Evolutionary conservation across 1,140 invertebrate genomes (phyloP), one percentile per base, ranked within the genome.

Genomic region (Centruroides vittatus): DNA sequence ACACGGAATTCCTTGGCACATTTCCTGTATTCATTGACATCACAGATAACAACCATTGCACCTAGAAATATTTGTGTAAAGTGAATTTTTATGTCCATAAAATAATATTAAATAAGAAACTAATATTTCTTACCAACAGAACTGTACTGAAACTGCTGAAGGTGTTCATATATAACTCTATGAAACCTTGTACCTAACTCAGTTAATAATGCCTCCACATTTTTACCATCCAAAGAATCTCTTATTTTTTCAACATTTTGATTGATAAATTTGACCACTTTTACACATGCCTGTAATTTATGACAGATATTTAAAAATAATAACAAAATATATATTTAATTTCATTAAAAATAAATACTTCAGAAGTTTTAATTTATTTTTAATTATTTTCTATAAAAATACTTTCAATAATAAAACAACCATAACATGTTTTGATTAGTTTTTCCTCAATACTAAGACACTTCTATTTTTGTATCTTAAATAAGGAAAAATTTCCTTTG

Each of bases 21-120:
- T 72, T 84, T 91, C 46, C 93, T 79, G 73, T 85, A 84, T 73
- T 98, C 95, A 71, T 96, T 97, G 58, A 99, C 88, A 79, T 99
- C 96, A 77, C 92, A 98, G 64, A 99, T 95, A 3, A 89, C 89
- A 72, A 93, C 86, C 89, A 98, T 96, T 3, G 93, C 94, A 60
- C 93, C 87, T 87, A 50, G 13, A 59, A 55, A 65, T 41, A 41
- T 41, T 41, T 8, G 23, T 23, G 23, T 23, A 23, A 23, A 23
- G 23, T 23, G 23, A 2, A 23, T 23, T 23, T 23, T 23, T 23
- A 23, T 23, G 23, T 41, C 41, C 41, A 41, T 41, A 41, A 41
- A 41, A 41, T 23, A 23, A 23, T 41, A 41, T 41, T 8, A 41
- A 41, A 8, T 41, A 41, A 41, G 41, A 41, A 8, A 23, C 35